Evolutionary conservation across 2,113 vertebrate genomes (phyloP).

Genomic region (Siniperca knerii): DNA sequence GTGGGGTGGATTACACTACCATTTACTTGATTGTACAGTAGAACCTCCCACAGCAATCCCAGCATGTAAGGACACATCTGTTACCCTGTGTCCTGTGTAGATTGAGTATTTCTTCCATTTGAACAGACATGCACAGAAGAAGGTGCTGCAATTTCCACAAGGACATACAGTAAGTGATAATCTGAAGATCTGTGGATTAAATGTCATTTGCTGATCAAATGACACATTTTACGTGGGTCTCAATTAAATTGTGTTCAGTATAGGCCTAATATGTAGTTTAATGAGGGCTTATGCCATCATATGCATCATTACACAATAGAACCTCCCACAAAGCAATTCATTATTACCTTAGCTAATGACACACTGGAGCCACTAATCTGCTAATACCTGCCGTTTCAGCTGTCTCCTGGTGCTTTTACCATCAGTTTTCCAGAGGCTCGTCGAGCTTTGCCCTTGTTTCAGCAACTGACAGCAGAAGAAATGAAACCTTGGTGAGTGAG

Average conservation of each 20-base stretch:
- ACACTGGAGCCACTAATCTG: constrained; percentile 48
- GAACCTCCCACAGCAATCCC: constrained; percentile 30
- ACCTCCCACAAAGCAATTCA: constrained; percentile 47
- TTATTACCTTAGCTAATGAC: constrained; percentile 67
- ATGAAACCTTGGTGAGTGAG: constrained; percentile 55
- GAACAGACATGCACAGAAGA: background rate
- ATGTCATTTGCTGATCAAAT: constrained; percentile 47
- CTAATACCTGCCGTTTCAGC: constrained; percentile 43
- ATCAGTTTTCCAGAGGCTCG: constrained; percentile 39
- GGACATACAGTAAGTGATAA: constrained; percentile 20
- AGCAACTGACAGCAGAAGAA: constrained; percentile 15
- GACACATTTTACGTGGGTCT: constrained; percentile 32
- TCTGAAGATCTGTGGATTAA: constrained; percentile 30
- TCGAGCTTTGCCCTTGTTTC: constrained; percentile 56
- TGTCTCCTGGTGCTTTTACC: constrained; percentile 21
- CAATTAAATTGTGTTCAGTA: constrained; percentile 30
- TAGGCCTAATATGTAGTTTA: constrained; percentile 30
- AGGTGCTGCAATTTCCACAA: background rate
- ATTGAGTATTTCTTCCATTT: constrained; percentile 22
- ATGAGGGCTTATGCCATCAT: constrained; percentile 34
- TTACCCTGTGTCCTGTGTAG: background rate
- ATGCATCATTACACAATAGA: constrained; percentile 55
- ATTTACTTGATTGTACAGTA: constrained; percentile 37
- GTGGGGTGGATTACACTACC: constrained; percentile 21
- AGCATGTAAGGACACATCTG: constrained; percentile 53